Evolutionary conservation across 2,113 vertebrate species (phyloP), one percentile per base, ranked within the genome.

Genomic region (Lanius ludovicianus): DNA sequence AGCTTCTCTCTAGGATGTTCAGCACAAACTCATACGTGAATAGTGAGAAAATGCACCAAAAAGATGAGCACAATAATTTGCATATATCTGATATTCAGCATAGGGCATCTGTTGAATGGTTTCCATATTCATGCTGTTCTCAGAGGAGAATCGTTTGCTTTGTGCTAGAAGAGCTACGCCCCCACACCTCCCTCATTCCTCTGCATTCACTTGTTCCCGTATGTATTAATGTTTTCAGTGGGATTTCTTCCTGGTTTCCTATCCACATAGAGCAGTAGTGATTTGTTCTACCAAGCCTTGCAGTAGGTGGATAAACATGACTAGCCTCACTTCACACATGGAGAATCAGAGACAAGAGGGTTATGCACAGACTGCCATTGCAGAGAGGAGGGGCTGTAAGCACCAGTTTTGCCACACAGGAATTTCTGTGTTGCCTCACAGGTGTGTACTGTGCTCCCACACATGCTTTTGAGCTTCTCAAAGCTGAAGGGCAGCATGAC

Each of bases 101-200:
- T 1, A 70, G 73, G 35, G 44, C 77, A 56, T 89, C 77, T 81
- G 73, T 68, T 81, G 80, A 41, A 47, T 11, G 20, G 39, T 87
- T 96, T 94, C 87, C 62, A 60, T 78, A 94, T 87, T 92, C 91
- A 89, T 71, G 60, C 44, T n/a, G 4, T 19, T 95, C 85, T 90
- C 86, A 56, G 62, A 10, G 20, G 52, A 92, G 57, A 90, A 81
- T 46, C 4, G 1, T 88, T 90, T 74, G 35, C 90, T 86, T 84
- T 84, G 68, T 84, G 76, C 73, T 67, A 0, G 11, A 70, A 84
- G 65, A 81, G 30, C 80, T 18, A 60, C 0, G 0, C 80, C 44
- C 57, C 47, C 5, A 0, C 15, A 3, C 47, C 30, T 55, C 56
- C 39, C 57, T n/a, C 53, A n/a, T 82, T 53, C 49, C 62, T 80